Evolutionary conservation across 2,797 vertebrate species (phyloP).

Genomic region (Tiaroga cobitis): DNA sequence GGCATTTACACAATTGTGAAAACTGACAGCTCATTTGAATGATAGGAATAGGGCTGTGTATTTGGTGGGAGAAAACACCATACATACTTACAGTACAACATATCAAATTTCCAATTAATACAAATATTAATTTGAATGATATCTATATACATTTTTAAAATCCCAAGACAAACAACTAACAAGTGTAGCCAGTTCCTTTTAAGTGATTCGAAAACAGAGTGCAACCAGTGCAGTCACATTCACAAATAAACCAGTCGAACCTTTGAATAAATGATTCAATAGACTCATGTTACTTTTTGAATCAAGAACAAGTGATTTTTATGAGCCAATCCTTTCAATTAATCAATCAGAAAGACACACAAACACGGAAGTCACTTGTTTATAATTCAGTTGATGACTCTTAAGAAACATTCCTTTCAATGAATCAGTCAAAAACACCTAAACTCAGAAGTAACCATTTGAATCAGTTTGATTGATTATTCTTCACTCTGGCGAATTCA

Average conservation of each 20-base stretch:
- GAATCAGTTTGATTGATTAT: not conserved
- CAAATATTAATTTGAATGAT: not conserved
- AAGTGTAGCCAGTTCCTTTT: not conserved
- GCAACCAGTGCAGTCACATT: not conserved
- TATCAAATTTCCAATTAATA: not conserved
- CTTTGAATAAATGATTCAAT: not conserved
- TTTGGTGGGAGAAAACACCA: accelerated
- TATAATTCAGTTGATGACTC: not conserved
- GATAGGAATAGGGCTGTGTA: not conserved
- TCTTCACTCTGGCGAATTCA: no score
- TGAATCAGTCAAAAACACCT: not conserved
- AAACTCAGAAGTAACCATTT: not conserved
- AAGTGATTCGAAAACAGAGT: not conserved
- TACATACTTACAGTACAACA: not conserved
- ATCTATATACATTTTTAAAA: not conserved
- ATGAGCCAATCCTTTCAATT: not conserved
- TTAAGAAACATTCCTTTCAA: not conserved
- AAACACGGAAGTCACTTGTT: not conserved
- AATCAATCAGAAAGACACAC: not conserved
- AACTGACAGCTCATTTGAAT: not conserved
- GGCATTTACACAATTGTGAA: not conserved
- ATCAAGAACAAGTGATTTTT: not conserved
- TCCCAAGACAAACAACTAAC: not conserved
- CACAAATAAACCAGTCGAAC: not conserved
- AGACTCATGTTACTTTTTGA: not conserved